Evolutionary conservation across 1,140 invertebrate genomes (phyloP), one percentile per base, ranked within the genome.

Genomic region (Caenorhabditis remanei): DNA sequence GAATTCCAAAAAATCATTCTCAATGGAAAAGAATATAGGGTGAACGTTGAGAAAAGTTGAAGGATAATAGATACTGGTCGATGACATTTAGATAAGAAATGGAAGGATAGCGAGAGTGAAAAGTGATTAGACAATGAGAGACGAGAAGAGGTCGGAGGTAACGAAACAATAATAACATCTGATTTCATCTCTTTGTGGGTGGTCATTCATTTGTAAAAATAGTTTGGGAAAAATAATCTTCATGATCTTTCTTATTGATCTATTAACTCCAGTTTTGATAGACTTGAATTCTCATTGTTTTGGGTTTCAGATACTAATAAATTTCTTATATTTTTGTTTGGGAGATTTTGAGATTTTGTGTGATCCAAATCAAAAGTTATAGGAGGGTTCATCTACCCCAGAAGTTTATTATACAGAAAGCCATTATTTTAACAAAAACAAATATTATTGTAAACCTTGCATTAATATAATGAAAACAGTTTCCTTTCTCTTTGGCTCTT

Each of bases 41-140:
- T 79, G 71, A 79, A 79, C 21, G 53, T 19, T 14, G 46, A 24
- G 43, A n/a, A 79, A 24, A 14, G 46, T 53, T 53, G 4, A 11
- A 32, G 19, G 9, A n/a, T 46, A 46, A 79, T 3, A 19, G 67
- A 21, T 48, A n/a, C n/a, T 50, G 71, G 46, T 50, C 71, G 71
- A 79, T 79, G 71, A 50, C 71, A 79, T 79, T 50, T 53, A 21
- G 71, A 79, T 79, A 79, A 79, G 71, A n/a, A 75, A 50, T 24
- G 24, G 2, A n/a, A 79, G 19, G 41, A 50, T 32, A 50, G 46
- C 21, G 71, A 43, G 11, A 8, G 71, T 24, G 46, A 50, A 14
- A 46, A 21, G 40, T 3, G n/a, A n/a, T 8, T 19, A 71, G 65
- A 71, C 9, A 43, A 14, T 16, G 14, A 58, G 56, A 63, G 41